Base-by-base conservation (phyloP, 2,113 vertebrate species). In the Paracanthobrama guichenoti region DNA sequence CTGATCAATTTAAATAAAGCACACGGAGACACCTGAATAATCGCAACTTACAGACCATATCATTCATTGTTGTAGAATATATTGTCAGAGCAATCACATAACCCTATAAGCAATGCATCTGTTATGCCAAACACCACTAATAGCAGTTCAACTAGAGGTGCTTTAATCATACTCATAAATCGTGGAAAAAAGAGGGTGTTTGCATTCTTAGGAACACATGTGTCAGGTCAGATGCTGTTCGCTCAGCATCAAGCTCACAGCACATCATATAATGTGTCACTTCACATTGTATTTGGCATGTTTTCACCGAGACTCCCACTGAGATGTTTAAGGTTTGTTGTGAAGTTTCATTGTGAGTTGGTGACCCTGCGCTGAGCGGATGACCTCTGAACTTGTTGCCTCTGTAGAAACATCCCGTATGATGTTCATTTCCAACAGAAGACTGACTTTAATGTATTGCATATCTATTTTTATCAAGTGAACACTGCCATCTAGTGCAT, bases 21-120 rank as follows among this genome's bases (percentile, higher is more conserved):
- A 75, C 57, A 76, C 3, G 12, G 39, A 35, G 6, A 48, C 78
- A 81, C 79, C 69, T 85, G 79, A 75, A 46, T 81, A 85, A 85
- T 77, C 16, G 48, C 59, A 35, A 22, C 24, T 46, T 24, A 22
- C n/a, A 74, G 22, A 22, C 50, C 22, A 5, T 13, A 44, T 44
- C 3, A 72, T 44, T 44, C 18, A 69, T 24, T 39, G 48, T 50
- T 26, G n/a, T 28, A 18, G n/a, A 13, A 50, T 10, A 48, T 6
- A 50, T 26, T 13, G 1, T 28, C 28, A 14, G 24, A 50, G 24
- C 12, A 9, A 50, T 74, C 8, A 48, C 6, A 6, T 3, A 50
- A 8, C n/a, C 44, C 72, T 9, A 72, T 72, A 7, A 24, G 44
- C 71, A 42, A 13, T 26, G 46, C 72, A 53, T 48, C 44, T 75